Evolutionary conservation across 2,797 vertebrate genomes (phyloP).

Genomic region (Mormyrops attenuatus): DNA sequence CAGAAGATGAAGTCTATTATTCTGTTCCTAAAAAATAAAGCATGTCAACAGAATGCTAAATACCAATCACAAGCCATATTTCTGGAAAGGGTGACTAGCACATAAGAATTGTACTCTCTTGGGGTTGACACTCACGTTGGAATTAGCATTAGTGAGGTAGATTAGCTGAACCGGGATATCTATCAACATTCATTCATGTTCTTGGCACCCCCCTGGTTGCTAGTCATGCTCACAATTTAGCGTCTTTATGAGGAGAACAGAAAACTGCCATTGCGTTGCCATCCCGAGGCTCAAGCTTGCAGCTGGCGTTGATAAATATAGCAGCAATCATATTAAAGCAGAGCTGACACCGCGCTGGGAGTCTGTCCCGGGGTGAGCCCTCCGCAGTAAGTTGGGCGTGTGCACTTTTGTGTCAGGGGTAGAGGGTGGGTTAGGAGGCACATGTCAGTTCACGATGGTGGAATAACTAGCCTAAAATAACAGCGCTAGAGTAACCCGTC

Average conservation of each 20-base stretch:
- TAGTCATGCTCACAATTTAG: background rate
- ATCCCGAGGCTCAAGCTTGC: background rate
- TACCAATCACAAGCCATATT: background rate
- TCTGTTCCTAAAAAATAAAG: constrained; percentile 4
- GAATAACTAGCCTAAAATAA: constrained; percentile 14
- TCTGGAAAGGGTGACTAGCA: background rate
- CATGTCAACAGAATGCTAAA: background rate
- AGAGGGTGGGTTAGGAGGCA: background rate
- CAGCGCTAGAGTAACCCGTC: background rate
- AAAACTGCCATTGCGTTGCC: background rate
- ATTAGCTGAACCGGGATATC: background rate
- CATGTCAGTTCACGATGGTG: constrained; percentile 12
- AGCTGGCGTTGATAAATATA: constrained; percentile 20
- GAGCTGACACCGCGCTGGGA: background rate
- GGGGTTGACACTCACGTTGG: background rate
- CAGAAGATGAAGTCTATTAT: background rate
- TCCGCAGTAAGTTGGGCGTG: background rate
- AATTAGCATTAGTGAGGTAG: background rate
- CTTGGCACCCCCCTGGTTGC: background rate
- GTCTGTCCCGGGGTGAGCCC: background rate
- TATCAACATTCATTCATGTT: background rate
- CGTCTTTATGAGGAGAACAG: background rate
- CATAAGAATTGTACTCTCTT: background rate
- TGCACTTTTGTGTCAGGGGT: constrained; percentile 4
- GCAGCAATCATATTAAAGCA: background rate